Base-by-base conservation (phyloP, 2,888 invertebrate genomes). In the Tetranychus piercei region DNA sequence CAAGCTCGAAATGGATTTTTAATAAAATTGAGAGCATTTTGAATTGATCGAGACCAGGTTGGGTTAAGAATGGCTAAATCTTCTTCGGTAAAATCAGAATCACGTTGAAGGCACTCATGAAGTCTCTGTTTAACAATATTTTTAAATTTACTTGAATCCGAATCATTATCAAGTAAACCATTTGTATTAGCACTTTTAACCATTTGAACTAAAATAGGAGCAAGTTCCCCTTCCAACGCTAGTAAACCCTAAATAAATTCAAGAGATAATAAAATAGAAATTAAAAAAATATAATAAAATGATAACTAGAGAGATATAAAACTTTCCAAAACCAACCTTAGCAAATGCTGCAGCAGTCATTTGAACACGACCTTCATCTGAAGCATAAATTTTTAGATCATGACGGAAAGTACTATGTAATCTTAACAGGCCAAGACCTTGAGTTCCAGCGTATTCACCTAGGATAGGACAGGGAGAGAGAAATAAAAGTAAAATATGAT, bases 341-440 rank as follows among this genome's bases (percentile, higher is more conserved):
- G 99, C 95, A 83, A 99, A 99, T 1, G 99, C 99, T 0, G 99
- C 99, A 0, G 99, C 99, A 0, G 99, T 99, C 96, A 99, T 99
- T 84, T 99, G 99, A 2, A 99, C 99, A 75, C 99, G 86, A 3
- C 99, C 99, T 83, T 99, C 99, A 83, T 99, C 99, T 0, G 96
- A 96, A 0, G 99, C 97, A 84, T 99, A 99, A 80, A 99, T 99
- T 86, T 99, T 99, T 76, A 99, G 86, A 83, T 99, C 99, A 83
- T 99, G 97, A 0, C 99, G 89, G 84, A 94, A 99, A 0, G 99
- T 99, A 9, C 96, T 96, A 84, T 99, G 99, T 1, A 99, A 86
- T 78, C 94, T 86, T 43, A 99, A 86, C 8, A 99, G 86, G 1
- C 99, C 99, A 71, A 99, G 85, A 0, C 99, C 99, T 84, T 95